Evolutionary conservation across 2,888 invertebrate species (phyloP), one percentile per base, ranked within the genome.

Genomic region (Polydrusus pterygomalis): DNA sequence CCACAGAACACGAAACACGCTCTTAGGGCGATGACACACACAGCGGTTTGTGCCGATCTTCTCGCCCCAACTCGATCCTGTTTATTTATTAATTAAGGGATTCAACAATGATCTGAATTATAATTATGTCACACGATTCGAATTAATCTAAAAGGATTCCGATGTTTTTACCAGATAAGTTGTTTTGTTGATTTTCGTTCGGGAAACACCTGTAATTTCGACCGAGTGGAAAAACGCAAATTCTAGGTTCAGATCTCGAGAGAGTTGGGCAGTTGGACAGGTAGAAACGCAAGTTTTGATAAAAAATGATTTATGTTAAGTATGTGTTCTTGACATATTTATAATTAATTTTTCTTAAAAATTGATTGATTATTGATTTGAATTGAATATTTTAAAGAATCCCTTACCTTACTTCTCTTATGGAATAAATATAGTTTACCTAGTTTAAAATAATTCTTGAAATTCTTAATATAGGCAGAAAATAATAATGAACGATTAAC

Each of bases 51-150:
- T 25, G 25, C n/a, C n/a, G n/a, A n/a, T 25, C 25, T 34, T 10
- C 34, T 34, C 34, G 8, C 34, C 34, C 34, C 34, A 34, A 6
- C 82, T 58, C 81, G 79, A 82, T 30, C 58, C 25, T 47, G 75
- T 84, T 85, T 84, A 86, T 87, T 87, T 86, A 85, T 86, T 87
- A 86, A 86, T 86, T 87, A 86, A 65, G 45, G 71, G 58, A 64
- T 63, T 6, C 47, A 45, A 64, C 64, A 58, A 71, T 56, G 71
- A 71, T 30, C 65, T 15, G 25, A 71, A 71, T 71, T 71, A 54
- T 54, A 71, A 71, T 64, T 64, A 56, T 58, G 64, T 56, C 64
- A 51, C 43, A 43, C 62, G 51, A 70, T 70, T 60, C 70, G 63
- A 54, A 71, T 71, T 71, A 71, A 71, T 71, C 38, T 65, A 65